Base-by-base conservation (phyloP, 2,888 invertebrate genomes). In the Diachrysia chrysitis region DNA sequence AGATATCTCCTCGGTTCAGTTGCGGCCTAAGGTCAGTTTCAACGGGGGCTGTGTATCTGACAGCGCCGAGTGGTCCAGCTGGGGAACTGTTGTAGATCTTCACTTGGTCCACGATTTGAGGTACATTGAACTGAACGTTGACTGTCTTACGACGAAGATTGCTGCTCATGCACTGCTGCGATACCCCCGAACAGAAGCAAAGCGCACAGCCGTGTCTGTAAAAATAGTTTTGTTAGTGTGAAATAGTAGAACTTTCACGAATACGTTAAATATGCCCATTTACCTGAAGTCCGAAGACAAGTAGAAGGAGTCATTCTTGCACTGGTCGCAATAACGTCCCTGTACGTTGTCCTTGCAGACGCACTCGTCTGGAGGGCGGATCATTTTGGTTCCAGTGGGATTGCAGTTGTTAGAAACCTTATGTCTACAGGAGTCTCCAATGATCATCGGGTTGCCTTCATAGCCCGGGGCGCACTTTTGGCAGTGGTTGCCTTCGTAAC, bases 131-230 rank as follows among this genome's bases (percentile, higher is more conserved):
- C 19, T 86, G 85, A 0, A 90, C 85, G 0, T 81, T 82, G 0
- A 89, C 90, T 0, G 95, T 93, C 77, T 96, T 96, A 65, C 98
- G 96, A 72, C 97, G 97, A 93, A 96, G 96, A 65, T 96, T 96
- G 60, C 98, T 98, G 85, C 98, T 98, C 65, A 96, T 96, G 90
- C 99, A 99, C 76, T 96, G 96, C 42, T 96, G 94, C 0, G 98
- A 97, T 46, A 99, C 96, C 2, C 99, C 99, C 95, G 98, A 98
- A 91, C 99, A 99, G 98, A 99, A 99, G 92, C 99, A 99, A 64
- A 97, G 96, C 63, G 99, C 97, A 91, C 99, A 99, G 54, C 99
- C 99, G 79, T 97, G 97, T 77, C 95, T 95, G 87, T 25, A 84
- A 85, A 35, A 5, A 19, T 58, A 51, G 57, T 19, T 32, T 5